A percentile compares a stretch with the other conserved stretches of the same genome.
Conservation (phyloP, 2,888 invertebrate species). For the Norana najaformis region DNA sequence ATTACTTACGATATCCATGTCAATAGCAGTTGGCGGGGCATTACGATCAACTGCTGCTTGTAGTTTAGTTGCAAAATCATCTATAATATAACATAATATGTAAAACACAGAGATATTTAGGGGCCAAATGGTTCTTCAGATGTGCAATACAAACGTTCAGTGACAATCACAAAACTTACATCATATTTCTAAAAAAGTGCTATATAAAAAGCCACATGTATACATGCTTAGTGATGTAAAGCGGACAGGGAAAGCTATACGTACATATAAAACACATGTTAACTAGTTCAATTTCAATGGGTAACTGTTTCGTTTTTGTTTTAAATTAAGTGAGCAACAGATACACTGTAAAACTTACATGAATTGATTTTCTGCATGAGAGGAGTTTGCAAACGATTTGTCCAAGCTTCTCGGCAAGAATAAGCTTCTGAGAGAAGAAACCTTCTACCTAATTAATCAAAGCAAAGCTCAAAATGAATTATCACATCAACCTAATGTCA, state of each 20-base stretch:
- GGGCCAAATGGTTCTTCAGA: too few relatives aligned
- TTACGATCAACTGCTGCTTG: slow-evolving; percentile 71
- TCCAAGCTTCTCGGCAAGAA: slow-evolving; percentile 9
- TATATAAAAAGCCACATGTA: too few relatives aligned
- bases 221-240: too few relatives aligned
- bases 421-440: slow-evolving; percentile 6
- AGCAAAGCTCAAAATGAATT: background rate
- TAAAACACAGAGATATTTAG: too few relatives aligned
- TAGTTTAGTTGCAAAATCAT: slow-evolving; percentile 73
- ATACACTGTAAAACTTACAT: slow-evolving; percentile 1
- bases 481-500: background rate
- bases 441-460: background rate
- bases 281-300: background rate
- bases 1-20: slow-evolving; percentile 74
- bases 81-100: slow-evolving; percentile 55
- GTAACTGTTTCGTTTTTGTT: background rate
- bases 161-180: too few relatives aligned
- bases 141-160: too few relatives aligned
- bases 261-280: too few relatives aligned
- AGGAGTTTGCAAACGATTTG: background rate
- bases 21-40: slow-evolving; percentile 74
- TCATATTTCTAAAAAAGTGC: too few relatives aligned
- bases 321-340: background rate
- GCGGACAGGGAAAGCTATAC: too few relatives aligned
- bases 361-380: slow-evolving; percentile 18